phyloP scores from a whole-genome alignment of 37 sponge, comb jelly and placozoan species.

The Eunapius fragilis region DNA sequence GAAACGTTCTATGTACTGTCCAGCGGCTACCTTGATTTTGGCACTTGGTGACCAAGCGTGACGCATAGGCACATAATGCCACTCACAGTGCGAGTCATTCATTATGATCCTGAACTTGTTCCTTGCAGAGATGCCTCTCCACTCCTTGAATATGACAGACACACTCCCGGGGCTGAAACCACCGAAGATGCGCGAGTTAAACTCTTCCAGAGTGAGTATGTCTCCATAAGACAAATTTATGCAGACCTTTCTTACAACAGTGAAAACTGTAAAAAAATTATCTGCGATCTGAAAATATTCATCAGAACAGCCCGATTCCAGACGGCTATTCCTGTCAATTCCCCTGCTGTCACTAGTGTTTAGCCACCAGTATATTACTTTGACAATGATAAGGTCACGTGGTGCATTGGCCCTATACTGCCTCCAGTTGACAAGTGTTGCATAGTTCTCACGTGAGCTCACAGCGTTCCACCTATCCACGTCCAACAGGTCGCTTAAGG shows the following conservation, averaged over 20 bases:
- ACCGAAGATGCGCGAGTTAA: conserved; percentile 16
- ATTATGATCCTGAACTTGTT: background rate
- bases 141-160: conserved; percentile 38
- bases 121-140: conserved; percentile 28
- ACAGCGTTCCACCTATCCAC: conserved; percentile 16
- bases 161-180: background rate
- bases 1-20: conserved; percentile 19
- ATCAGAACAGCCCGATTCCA: background rate
- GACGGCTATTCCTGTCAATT: background rate
- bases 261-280: background rate
- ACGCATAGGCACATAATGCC: background rate
- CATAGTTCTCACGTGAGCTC: background rate
- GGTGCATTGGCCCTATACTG: conserved; percentile 22
- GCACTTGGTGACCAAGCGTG: conserved; percentile 30
- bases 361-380: conserved; percentile 14
- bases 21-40: background rate
- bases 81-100: conserved; percentile 11
- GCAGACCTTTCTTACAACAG: conserved; percentile 21
- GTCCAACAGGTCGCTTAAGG: conserved; percentile 45
- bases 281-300: background rate
- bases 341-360: background rate
- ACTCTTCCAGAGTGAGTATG: conserved; percentile 6
- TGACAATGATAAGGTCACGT: conserved; percentile 17
- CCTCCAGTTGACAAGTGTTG: conserved; percentile 4
- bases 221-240: conserved; percentile 28